Conservation (phyloP, 2,888 invertebrate species). For the Petrolisthes manimaculis region DNA sequence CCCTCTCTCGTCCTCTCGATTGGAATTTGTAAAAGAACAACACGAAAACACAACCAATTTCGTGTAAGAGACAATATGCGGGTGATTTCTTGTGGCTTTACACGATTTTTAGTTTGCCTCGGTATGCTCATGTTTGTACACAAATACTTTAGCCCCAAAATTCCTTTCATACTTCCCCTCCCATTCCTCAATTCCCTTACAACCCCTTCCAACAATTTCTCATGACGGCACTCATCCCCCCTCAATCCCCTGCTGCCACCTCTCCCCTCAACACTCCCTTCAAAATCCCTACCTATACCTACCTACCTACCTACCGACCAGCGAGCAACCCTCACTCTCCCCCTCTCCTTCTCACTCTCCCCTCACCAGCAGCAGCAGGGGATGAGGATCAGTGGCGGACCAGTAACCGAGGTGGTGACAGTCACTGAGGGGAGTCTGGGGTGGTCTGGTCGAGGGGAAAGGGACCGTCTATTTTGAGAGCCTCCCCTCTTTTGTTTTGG, state of each 20-base stretch:
- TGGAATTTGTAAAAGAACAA: too few species aligned
- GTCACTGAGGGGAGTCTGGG: conserved; percentile 23
- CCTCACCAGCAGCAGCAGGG: conserved; percentile 27
- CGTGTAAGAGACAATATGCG: too few species aligned
- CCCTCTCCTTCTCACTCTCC: not conserved
- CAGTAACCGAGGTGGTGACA: conserved; percentile 43
- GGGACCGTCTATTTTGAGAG: conserved; percentile 14
- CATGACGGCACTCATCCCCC: not conserved
- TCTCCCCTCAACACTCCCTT: conserved; percentile 16
- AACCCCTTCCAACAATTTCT: not conserved
- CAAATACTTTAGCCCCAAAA: too few species aligned
- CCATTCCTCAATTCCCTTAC: not conserved
- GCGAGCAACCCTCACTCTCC: not conserved
- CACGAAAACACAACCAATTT: too few species aligned
- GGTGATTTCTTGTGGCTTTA: too few species aligned
- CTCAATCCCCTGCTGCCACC: not conserved
- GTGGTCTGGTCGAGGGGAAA: conserved; percentile 8
- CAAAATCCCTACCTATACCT: not conserved
- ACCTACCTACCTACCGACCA: too few species aligned
- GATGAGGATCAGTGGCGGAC: conserved; percentile 16
- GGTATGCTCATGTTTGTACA: too few species aligned
- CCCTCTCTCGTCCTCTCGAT: not conserved
- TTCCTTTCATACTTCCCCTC: too few species aligned
- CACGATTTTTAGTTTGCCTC: too few species aligned
- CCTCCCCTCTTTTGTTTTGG: conserved; percentile 28